Evolutionary conservation across 1,140 invertebrate species (phyloP), one percentile per base, ranked within the genome.

Genomic region (Watersipora subatra): DNA sequence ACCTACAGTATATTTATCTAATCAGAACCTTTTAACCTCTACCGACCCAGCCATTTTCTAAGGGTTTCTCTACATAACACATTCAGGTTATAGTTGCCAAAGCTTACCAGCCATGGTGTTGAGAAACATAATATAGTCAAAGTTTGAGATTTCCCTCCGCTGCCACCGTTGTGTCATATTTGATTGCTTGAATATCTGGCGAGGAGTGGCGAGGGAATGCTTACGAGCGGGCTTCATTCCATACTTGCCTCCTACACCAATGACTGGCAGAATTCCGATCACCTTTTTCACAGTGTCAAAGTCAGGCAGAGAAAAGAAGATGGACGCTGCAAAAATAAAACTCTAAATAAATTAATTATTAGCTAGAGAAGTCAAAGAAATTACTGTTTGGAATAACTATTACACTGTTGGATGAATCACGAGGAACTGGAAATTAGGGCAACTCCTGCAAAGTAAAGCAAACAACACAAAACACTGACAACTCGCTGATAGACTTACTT

Each of bases 131-230:
- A 99, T 85, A 80, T 99, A 99, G 77, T 99, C 95, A 79, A 99
- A 99, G 82, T 99, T 99, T 58, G 93, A 96, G 69, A 99, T 97
- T 81, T 99, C 96, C 25, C 97, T 83, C 15, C 93, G 85, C 80
- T 97, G 93, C 96, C 96, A 99, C 81, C 97, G 97, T 81, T 96
- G 92, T 1, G 93, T 97, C 96, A 99, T 99, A 80, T 97, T 97
- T 12, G 95, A 98, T 81, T 93, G 91, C 66, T 93, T 86, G 89
- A 98, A 99, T 70, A 99, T 84, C 76, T 99, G 94, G 30, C 94
- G 85, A 0, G 96, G 93, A 7, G 93, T 93, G 90, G 98, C 98
- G 87, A 98, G 89, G 0, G 93, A 97, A 26, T 95, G 93, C 69
- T 93, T 85, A 73, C 91, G 89, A 65, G 92, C 94, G 83, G 98